A percentile compares a stretch with the other conserved stretches of the same genome.
Evolutionary conservation across 1,140 invertebrate genomes (phyloP).

Genomic region (Gryllus bimaculatus): DNA sequence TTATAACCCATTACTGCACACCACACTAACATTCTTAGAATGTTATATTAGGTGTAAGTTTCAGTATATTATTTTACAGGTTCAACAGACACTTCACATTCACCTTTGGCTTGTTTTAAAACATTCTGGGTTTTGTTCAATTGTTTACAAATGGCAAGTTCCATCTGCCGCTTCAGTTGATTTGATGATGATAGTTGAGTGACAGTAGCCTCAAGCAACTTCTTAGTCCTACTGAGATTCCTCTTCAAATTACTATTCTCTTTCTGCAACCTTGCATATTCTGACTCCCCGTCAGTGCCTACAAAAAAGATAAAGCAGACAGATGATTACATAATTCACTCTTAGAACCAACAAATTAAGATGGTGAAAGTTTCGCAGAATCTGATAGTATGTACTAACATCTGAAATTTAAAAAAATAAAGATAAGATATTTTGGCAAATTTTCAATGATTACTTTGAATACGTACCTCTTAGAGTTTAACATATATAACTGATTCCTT

Average conservation of each 20-base stretch:
- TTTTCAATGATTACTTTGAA: too few relatives aligned
- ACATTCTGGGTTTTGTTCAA: not conserved
- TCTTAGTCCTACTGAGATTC: not conserved
- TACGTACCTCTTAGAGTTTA: too few relatives aligned
- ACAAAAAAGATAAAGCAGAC: not conserved
- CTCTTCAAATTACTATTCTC: not conserved
- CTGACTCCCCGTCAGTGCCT: not conserved
- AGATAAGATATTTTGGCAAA: too few relatives aligned
- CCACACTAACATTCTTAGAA: too few relatives aligned
- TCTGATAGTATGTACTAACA: too few relatives aligned
- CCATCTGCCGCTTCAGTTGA: not conserved
- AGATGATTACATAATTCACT: too few relatives aligned
- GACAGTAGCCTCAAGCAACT: not conserved
- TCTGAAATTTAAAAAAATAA: too few relatives aligned
- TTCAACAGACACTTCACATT: not conserved
- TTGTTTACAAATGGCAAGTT: not conserved
- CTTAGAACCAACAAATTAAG: too few relatives aligned
- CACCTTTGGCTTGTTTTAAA: not conserved
- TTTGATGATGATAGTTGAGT: not conserved
- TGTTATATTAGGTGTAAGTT: too few relatives aligned
- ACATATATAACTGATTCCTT: too few relatives aligned
- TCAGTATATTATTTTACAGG: not conserved
- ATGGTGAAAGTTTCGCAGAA: too few relatives aligned
- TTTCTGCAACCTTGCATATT: not conserved
- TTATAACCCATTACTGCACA: too few relatives aligned